Percentiles rank a stretch among this genome's conserved stretches.
phyloP scores from a whole-genome alignment of 2,113 vertebrate genomes.

The Craseonycteris thonglongyai region DNA sequence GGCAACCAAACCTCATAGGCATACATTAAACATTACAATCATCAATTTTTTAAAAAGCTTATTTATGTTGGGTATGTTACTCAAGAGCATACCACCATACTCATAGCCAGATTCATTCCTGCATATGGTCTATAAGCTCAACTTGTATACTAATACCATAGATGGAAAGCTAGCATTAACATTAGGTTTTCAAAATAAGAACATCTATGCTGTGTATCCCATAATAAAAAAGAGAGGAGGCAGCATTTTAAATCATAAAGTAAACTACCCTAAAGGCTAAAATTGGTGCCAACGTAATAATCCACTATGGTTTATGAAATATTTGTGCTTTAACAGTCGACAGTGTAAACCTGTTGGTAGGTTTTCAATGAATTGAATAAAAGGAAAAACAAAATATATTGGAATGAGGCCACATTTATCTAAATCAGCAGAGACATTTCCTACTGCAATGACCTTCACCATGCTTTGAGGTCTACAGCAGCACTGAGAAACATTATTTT shows the following conservation, averaged over 20 bases:
- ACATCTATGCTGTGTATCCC: constrained; percentile 49
- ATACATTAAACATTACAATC: constrained; percentile 19
- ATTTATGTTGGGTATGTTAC: neutral
- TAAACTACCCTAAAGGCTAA: constrained; percentile 62
- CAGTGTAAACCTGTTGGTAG: constrained; percentile 64
- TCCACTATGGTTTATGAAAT: constrained; percentile 67
- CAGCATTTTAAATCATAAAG: constrained; percentile 43
- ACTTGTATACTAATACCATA: neutral
- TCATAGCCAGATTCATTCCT: neutral
- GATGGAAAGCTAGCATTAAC: neutral
- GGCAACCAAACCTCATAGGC: neutral
- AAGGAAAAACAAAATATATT: constrained; percentile 70
- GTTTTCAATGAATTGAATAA: constrained; percentile 73
- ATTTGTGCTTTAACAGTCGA: constrained; percentile 70
- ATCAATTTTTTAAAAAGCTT: neutral
- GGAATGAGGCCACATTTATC: constrained; percentile 70
- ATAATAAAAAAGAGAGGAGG: neutral
- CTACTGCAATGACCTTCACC: constrained; percentile 73
- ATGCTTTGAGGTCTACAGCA: constrained; percentile 62
- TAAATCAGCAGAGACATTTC: constrained; percentile 75
- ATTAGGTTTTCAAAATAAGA: constrained; percentile 6
- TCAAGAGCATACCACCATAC: neutral
- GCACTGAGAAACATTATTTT: constrained; percentile 52
- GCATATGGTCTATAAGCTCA: neutral
- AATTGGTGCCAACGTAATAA: constrained; percentile 68